A percentile compares a stretch with the other conserved stretches of the same genome.
These are phyloP conservation scores for Piscicola geometra DNA, from an alignment of 2,888 invertebrate genomes.

Conservation along the genomic window DNA sequence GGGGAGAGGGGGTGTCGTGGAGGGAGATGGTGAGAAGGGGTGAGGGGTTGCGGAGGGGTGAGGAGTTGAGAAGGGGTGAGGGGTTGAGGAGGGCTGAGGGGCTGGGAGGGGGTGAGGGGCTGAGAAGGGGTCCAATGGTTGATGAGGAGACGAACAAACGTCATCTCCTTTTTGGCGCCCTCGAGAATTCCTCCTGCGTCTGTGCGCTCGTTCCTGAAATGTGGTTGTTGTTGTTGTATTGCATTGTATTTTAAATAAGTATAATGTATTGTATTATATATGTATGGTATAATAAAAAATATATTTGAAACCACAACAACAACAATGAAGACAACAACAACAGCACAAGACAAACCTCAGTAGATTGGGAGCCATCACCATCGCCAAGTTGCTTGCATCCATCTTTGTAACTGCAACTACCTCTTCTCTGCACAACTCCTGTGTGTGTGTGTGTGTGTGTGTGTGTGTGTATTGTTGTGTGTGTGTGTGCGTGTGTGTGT, in stretches of 20 bases:
- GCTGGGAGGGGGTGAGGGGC: background rate
- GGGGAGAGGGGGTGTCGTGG: slow-evolving; percentile 20
- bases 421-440: slow-evolving; percentile 7
- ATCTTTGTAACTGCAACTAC: slow-evolving; percentile 27
- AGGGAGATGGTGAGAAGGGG: slow-evolving; percentile 14
- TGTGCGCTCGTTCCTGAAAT: slow-evolving; percentile 2
- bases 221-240: no score
- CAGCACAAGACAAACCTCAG: no score
- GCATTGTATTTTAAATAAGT: no score
- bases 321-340: background rate
- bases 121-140: slow-evolving; percentile 3
- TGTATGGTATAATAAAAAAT: no score
- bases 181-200: slow-evolving; percentile 29
- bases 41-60: background rate
- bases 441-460: no score
- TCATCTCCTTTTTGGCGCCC: slow-evolving; percentile 34
- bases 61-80: slow-evolving; percentile 8
- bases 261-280: no score
- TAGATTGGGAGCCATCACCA: slow-evolving; percentile 36
- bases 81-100: background rate
- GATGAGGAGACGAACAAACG: slow-evolving; percentile 33
- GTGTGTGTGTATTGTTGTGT: no score
- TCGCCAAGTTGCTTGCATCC: slow-evolving; percentile 36
- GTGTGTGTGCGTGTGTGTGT: no score
- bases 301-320: background rate